Evolutionary conservation across 2,888 invertebrate genomes (phyloP).

Genomic region (Hanleya hanleyi): DNA sequence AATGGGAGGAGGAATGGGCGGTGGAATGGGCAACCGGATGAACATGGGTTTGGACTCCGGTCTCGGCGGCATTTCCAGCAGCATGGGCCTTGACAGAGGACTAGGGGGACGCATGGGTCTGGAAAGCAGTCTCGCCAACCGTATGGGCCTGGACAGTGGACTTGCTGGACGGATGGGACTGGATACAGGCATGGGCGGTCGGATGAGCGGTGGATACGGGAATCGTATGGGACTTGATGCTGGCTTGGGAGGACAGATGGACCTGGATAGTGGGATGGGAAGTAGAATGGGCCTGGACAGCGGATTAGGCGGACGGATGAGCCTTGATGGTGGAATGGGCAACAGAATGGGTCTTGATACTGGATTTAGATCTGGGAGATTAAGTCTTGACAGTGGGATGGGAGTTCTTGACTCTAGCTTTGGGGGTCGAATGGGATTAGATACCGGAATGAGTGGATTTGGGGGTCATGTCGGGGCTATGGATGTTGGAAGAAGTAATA

Average conservation of each 20-base stretch:
- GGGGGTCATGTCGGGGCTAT: no score
- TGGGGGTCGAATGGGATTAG: no score
- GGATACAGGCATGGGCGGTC: not conserved
- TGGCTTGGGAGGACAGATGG: not conserved
- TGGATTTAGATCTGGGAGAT: not conserved
- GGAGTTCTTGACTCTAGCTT: no score
- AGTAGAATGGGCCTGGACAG: not conserved
- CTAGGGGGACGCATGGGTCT: not conserved
- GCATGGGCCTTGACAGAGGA: not conserved
- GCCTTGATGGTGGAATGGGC: not conserved
- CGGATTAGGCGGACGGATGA: not conserved
- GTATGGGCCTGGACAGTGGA: conserved; percentile 7
- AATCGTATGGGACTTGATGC: not conserved
- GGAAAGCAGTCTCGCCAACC: not conserved
- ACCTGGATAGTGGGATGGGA: not conserved
- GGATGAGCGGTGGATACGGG: not conserved
- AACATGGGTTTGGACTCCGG: not conserved
- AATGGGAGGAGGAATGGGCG: conserved; percentile 11
- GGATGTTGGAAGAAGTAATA: no score
- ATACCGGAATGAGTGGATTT: no score
- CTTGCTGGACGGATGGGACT: not conserved
- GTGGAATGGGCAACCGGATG: not conserved
- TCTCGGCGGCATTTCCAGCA: not conserved
- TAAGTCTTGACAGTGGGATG: not conserved
- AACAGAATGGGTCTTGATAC: not conserved